Conservation (phyloP, 2,888 invertebrate genomes). For the Psylliodes chrysocephalus region DNA sequence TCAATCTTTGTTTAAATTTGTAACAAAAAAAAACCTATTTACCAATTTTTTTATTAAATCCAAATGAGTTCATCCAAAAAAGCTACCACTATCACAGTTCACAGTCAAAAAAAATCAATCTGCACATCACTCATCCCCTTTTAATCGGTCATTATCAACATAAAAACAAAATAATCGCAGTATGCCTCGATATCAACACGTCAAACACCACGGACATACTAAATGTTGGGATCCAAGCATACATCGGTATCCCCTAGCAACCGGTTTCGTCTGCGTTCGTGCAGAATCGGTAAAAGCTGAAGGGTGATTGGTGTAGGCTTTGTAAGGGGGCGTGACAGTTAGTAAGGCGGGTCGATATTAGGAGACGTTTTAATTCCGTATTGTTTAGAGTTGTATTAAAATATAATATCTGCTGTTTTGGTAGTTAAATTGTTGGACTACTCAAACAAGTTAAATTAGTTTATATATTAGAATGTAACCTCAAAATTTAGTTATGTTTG, state of each 20-base stretch:
- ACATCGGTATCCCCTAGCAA: slow-evolving; percentile 64
- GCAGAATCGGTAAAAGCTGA: slow-evolving; percentile 54
- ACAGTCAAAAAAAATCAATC: slow-evolving; percentile 38
- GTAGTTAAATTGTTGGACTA: slow-evolving; percentile 25
- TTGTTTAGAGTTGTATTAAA: slow-evolving; percentile 42
- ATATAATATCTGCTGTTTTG: slow-evolving; percentile 42
- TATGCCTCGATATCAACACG: slow-evolving; percentile 57
- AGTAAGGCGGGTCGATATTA: slow-evolving; percentile 46
- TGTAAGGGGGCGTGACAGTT: slow-evolving; percentile 47
- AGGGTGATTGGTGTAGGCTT: slow-evolving; percentile 18
- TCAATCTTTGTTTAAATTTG: neutral
- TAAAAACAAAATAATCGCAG: slow-evolving; percentile 39
- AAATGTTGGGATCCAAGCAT: slow-evolving; percentile 61
- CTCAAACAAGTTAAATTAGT: slow-evolving; percentile 22
- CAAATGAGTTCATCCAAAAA: slow-evolving; percentile 40
- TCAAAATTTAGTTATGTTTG: neutral
- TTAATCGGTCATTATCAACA: slow-evolving; percentile 48
- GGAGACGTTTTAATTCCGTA: slow-evolving; percentile 57
- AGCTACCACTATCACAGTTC: slow-evolving; percentile 50
- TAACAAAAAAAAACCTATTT: slow-evolving; percentile 13
- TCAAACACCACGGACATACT: slow-evolving; percentile 63
- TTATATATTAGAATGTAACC: neutral
- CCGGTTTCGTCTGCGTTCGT: slow-evolving; percentile 58
- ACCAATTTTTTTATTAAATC: slow-evolving; percentile 39
- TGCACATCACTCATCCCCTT: slow-evolving; percentile 38